Conservation (phyloP, 2,113 vertebrate species). For the Muntiacus reevesi region DNA sequence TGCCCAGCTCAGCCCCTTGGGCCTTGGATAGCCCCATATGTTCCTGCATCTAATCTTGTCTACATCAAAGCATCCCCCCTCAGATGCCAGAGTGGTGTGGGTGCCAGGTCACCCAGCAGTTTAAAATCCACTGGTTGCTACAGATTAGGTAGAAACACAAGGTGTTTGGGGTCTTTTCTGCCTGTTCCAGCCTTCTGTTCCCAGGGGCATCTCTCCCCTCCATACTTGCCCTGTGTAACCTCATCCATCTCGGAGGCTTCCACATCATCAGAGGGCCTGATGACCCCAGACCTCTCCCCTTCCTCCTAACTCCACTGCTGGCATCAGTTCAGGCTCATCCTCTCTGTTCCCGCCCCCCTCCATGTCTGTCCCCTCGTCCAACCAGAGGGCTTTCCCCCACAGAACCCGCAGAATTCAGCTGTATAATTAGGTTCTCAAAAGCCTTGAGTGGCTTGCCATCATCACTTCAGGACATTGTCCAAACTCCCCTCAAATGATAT, state of each 20-base stretch:
- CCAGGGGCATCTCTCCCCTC: background rate
- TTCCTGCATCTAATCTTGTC: background rate
- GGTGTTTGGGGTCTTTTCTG: background rate
- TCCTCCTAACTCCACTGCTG: background rate
- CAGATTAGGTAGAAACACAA: background rate
- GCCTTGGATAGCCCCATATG: background rate
- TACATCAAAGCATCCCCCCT: background rate
- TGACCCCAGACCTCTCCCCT: background rate
- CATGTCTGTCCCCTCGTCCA: background rate
- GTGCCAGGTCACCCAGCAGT: fast-evolving
- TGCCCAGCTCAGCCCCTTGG: background rate
- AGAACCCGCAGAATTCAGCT: background rate
- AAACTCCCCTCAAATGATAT: background rate
- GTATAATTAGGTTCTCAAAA: background rate
- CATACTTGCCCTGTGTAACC: background rate
- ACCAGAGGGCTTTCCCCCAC: background rate
- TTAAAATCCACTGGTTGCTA: background rate
- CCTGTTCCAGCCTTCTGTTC: background rate
- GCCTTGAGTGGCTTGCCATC: background rate
- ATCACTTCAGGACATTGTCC: background rate
- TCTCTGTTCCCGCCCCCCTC: background rate
- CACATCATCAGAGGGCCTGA: background rate
- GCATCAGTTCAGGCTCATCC: background rate
- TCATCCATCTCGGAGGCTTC: fast-evolving
- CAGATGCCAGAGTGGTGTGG: background rate